Conservation (phyloP, 2,113 vertebrate species). For the Nothoprocta pentlandii region DNA sequence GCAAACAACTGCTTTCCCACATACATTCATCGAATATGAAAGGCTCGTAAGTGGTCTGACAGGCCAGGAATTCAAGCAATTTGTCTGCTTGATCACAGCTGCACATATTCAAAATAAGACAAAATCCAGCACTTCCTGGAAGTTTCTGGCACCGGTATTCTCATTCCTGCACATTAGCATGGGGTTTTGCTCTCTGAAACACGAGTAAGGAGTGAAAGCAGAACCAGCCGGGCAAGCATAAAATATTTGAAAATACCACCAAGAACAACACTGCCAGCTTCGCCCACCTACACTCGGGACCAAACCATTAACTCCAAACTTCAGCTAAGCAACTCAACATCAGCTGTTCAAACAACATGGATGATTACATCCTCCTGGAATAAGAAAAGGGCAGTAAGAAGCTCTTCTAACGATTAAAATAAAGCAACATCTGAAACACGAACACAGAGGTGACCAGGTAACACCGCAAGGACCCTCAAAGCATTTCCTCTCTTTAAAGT, state of each 20-base stretch:
- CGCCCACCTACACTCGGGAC: conserved; percentile 39
- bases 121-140: conserved; percentile 11
- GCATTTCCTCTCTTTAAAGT: background rate
- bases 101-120: conserved; percentile 18
- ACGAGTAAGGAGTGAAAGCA: conserved; percentile 44
- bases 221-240: conserved; percentile 47
- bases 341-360: conserved; percentile 6
- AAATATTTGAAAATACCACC: conserved; percentile 57
- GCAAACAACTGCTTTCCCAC: conserved; percentile 15
- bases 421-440: conserved; percentile 1
- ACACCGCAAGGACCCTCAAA: conserved; percentile 12
- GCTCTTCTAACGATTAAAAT: background rate
- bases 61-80: conserved; percentile 9
- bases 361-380: conserved; percentile 12
- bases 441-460: background rate
- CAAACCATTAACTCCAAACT: conserved; percentile 47
- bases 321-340: conserved; percentile 25
- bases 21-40: background rate
- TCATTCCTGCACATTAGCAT: conserved; percentile 18
- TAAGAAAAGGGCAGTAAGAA: conserved; percentile 7
- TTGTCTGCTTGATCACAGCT: background rate
- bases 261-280: conserved; percentile 21
- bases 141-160: conserved; percentile 12
- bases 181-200: conserved; percentile 36
- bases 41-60: background rate